Percentiles rank a stretch among this genome's conserved stretches.
Evolutionary conservation across 2,888 invertebrate genomes (phyloP).

Genomic region (Villa cingulata): DNA sequence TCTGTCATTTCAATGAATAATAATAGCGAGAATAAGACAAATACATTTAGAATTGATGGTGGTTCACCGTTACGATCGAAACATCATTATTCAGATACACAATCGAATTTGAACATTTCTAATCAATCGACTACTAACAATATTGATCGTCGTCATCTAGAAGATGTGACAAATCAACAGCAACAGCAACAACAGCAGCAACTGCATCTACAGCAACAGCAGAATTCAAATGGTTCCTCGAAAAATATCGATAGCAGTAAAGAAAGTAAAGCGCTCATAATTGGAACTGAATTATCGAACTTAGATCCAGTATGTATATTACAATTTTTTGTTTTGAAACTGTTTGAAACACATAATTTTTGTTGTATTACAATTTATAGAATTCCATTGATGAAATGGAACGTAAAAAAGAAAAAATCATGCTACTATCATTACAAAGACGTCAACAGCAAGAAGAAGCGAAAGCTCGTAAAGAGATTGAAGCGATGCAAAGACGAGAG

Average conservation of each 20-base stretch:
- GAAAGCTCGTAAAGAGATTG: slow-evolving; percentile 69
- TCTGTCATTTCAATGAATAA: neutral
- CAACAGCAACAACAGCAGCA: slow-evolving; percentile 24
- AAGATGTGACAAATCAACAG: slow-evolving; percentile 27
- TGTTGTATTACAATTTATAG: slow-evolving; percentile 36
- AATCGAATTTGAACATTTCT: neutral
- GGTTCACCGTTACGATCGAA: slow-evolving; percentile 1
- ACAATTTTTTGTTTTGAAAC: slow-evolving; percentile 1
- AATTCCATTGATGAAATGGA: slow-evolving; percentile 82
- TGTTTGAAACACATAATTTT: neutral
- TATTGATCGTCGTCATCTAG: slow-evolving; percentile 23
- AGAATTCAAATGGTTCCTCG: slow-evolving; percentile 17
- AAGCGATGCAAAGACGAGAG: slow-evolving; percentile 60
- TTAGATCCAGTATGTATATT: slow-evolving; percentile 48
- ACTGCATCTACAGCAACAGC: slow-evolving; percentile 26
- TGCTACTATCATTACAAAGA: slow-evolving; percentile 77
- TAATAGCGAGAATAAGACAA: slow-evolving; percentile 8
- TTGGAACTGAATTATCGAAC: slow-evolving; percentile 51
- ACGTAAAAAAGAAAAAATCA: slow-evolving; percentile 79
- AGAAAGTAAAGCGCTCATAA: slow-evolving; percentile 44
- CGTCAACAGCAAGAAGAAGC: slow-evolving; percentile 83
- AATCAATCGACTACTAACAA: slow-evolving; percentile 11
- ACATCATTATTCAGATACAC: neutral
- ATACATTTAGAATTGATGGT: slow-evolving; percentile 6
- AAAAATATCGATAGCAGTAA: slow-evolving; percentile 34